Base-by-base conservation (phyloP, 2,797 vertebrate species). In the Tachyglossus aculeatus region DNA sequence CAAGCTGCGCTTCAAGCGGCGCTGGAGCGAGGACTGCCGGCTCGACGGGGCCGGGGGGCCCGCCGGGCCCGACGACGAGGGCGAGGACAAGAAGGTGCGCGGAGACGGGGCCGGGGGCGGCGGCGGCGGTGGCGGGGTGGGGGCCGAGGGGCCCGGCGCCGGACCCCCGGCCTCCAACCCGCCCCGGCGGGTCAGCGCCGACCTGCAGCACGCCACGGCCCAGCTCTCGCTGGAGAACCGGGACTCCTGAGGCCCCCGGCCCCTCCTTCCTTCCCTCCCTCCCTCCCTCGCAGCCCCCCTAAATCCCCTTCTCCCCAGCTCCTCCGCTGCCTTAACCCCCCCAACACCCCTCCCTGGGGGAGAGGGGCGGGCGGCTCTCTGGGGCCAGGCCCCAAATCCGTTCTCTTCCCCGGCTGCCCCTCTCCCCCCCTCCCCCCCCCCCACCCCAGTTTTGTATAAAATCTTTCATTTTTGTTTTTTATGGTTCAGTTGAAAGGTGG, bases 21-120 rank as follows among this genome's bases (percentile, higher is more conserved):
- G 96, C 85, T 97, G 96, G 96, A 97, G 96, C 37, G 95, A 96
- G 79, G 96, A 97, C 89, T 95, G 96, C 88, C 93, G 95, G 57
- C 91, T 96, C 88, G 96, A 96, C 86, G 95, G 95, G 0, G 92
- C 94, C 7, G 90, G 89, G 2, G 62, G 60, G 0, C 0, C 57
- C 8, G 82, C 75, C 55, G 71, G 48, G 54, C 56, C 74, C 3
- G 80, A 83, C 74, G 94, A 95, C 55, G 93, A 93, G 2, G 94
- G 95, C 1, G 94, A 95, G 77, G 96, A 96, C 87, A 96, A 96
- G 78, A 95, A 96, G 41, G 91, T 94, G 55, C 78, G 93, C 36
- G 93, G 95, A 10, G 94, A 95, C 74, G 94, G 92, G 0, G 93
- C 94, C 37, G 93, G 71, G 78, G 70, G 48, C 7, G n/a, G 29